A percentile compares a stretch with the other conserved stretches of the same genome.
Conservation (phyloP, 2,797 vertebrate species). For the Hypotaenidia philippensis region DNA sequence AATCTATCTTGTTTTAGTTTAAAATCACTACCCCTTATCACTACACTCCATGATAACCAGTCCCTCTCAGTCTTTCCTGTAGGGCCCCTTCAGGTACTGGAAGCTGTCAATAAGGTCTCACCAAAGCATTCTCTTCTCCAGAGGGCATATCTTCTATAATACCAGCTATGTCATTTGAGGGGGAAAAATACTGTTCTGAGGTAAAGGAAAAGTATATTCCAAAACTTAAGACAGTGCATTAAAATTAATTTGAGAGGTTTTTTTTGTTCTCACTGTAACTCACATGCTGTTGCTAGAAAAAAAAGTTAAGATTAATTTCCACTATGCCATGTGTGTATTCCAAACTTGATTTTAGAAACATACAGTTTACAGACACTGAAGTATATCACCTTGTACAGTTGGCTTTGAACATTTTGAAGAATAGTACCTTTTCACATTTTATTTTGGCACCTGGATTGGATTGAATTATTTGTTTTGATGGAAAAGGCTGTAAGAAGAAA, state of each 20-base stretch:
- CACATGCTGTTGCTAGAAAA: background rate
- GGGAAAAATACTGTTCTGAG: background rate
- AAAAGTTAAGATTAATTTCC: background rate
- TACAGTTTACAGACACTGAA: background rate
- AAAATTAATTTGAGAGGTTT: background rate
- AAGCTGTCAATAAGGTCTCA: too few relatives aligned
- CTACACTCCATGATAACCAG: too few relatives aligned
- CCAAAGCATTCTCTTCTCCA: too few relatives aligned
- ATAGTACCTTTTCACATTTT: background rate
- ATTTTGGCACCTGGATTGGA: background rate
- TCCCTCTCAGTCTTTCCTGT: too few relatives aligned
- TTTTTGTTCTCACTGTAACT: background rate
- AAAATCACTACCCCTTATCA: too few relatives aligned
- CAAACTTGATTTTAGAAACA: background rate
- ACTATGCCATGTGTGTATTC: background rate
- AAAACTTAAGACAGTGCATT: background rate
- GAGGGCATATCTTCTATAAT: background rate
- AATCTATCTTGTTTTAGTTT: too few relatives aligned
- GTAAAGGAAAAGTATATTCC: background rate
- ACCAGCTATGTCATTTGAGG: background rate
- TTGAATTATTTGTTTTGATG: slow-evolving; percentile 19
- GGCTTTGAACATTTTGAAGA: background rate
- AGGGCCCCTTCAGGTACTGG: too few relatives aligned
- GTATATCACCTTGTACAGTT: background rate
- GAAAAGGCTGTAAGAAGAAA: background rate